A percentile compares a stretch with the other conserved stretches of the same genome.
Evolutionary conservation across 2,888 invertebrate genomes (phyloP).

Genomic region (Pachydiplax longipennis): DNA sequence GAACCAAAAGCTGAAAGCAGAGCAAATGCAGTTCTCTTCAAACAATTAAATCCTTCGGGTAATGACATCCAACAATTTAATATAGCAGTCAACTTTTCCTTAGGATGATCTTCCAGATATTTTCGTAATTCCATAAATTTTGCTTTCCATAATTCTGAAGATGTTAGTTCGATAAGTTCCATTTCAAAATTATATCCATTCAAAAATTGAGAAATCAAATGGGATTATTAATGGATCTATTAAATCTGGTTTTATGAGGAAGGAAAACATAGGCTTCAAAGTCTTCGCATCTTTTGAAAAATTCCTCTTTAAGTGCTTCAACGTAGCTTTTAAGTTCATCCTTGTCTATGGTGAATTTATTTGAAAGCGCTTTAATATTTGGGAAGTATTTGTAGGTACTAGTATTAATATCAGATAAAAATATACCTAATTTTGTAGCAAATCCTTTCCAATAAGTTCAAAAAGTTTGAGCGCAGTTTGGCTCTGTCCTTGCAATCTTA

Average conservation of each 20-base stretch:
- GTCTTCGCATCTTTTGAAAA: background rate
- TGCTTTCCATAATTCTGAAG: background rate
- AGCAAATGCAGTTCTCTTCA: background rate
- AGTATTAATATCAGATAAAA: background rate
- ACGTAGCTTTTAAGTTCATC: background rate
- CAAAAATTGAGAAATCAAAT: background rate
- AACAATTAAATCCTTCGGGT: background rate
- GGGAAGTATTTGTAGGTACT: background rate
- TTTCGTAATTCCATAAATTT: background rate
- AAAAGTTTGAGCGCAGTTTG: background rate
- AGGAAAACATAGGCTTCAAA: background rate
- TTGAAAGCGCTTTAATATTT: background rate
- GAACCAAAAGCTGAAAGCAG: background rate
- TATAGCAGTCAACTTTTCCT: background rate
- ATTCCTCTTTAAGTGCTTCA: background rate
- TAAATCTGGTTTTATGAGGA: background rate
- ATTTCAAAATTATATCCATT: background rate
- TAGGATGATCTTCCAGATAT: background rate
- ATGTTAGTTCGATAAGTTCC: background rate
- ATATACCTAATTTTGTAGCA: background rate
- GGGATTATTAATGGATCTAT: background rate
- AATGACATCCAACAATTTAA: background rate
- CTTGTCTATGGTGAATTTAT: background rate
- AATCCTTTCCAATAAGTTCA: background rate
- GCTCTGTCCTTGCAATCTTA: background rate